Evolutionary conservation across 2,113 vertebrate genomes (phyloP).

Genomic region (Dicentrarchus labrax): DNA sequence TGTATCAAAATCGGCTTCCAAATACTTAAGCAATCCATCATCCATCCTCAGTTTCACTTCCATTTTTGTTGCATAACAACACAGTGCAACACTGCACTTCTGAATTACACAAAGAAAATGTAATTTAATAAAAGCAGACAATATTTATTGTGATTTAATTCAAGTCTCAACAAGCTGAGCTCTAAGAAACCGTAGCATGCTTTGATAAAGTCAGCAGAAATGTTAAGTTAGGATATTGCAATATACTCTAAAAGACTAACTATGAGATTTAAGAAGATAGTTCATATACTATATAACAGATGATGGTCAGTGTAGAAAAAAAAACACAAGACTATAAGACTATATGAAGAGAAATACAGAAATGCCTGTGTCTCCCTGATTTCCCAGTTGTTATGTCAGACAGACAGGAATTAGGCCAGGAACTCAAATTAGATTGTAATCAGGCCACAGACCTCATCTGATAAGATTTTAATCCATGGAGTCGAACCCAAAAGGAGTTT

Average conservation of each 20-base stretch:
- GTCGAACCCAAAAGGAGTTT: neutral
- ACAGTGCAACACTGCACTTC: neutral
- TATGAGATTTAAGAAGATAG: neutral
- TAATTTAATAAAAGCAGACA: neutral
- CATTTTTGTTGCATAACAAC: neutral
- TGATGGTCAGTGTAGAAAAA: neutral
- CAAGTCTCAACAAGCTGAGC: neutral
- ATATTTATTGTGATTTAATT: neutral
- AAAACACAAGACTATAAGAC: neutral
- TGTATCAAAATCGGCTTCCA: neutral
- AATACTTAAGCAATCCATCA: neutral
- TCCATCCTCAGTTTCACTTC: neutral
- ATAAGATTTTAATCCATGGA: constrained; percentile 16
- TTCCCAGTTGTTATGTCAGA: constrained; percentile 9
- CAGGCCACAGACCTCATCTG: constrained; percentile 27
- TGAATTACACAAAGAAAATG: neutral
- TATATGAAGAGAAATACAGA: neutral
- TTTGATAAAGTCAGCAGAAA: constrained; percentile 2
- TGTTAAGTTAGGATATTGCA: neutral
- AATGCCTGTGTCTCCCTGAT: neutral
- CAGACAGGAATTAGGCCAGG: constrained; percentile 38
- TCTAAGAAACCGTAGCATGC: neutral
- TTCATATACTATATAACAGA: neutral
- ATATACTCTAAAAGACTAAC: neutral
- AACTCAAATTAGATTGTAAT: constrained; percentile 44